phyloP scores from a whole-genome alignment of 2,797 vertebrate genomes.

The Leuciscus waleckii region DNA sequence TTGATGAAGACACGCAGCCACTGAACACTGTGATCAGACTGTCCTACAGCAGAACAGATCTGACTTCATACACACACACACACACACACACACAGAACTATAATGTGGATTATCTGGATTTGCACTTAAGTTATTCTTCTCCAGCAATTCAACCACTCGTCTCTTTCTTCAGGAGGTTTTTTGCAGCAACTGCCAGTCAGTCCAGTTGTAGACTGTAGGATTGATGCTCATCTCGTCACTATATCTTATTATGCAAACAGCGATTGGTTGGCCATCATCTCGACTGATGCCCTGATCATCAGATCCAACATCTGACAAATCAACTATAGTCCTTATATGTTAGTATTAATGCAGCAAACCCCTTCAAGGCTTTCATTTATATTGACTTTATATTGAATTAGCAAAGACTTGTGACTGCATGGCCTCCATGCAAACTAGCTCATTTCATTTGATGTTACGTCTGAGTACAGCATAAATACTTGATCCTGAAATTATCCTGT shows the following conservation, averaged over 20 bases:
- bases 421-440: neutral
- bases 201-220: neutral
- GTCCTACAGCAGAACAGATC: slow-evolving; percentile 70
- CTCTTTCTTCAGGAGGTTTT: neutral
- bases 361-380: neutral
- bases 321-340: neutral
- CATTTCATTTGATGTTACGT: neutral
- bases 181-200: neutral
- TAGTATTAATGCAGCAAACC: neutral
- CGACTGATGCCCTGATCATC: neutral
- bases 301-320: neutral
- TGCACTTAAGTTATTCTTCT: neutral
- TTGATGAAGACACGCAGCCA: slow-evolving; percentile 73
- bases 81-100: slow-evolving; percentile 13
- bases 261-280: neutral
- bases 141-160: neutral
- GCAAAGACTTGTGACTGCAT: neutral
- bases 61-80: slow-evolving; percentile 70
- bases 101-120: neutral
- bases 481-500: neutral
- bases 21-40: slow-evolving; percentile 84
- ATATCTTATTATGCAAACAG: slow-evolving; percentile 26
- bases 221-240: neutral
- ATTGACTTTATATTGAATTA: neutral
- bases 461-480: neutral